Conservation (phyloP, 2,888 invertebrate species). For the Atrina japonica region DNA sequence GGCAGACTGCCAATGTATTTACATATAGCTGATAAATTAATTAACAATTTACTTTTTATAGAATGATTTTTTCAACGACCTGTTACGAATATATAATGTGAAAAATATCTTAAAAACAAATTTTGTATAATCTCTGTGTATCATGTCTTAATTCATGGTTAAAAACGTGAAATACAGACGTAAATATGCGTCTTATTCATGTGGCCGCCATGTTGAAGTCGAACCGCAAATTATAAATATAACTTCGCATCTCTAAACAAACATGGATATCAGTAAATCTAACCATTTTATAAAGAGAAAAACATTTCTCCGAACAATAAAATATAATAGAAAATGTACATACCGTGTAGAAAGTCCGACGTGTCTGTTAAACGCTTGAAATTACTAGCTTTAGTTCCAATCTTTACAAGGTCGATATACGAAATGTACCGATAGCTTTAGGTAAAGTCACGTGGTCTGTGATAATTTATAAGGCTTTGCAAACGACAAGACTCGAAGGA, state of each 20-base stretch:
- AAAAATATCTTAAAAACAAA: conserved; percentile 27
- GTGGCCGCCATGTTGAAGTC: conserved; percentile 40
- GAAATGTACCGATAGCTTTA: conserved; percentile 33
- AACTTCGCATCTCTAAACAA: conserved; percentile 26
- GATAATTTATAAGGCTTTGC: conserved; percentile 41
- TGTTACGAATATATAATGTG: conserved; percentile 24
- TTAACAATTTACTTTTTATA: conserved; percentile 36
- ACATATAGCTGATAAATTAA: conserved; percentile 48
- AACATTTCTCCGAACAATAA: conserved; percentile 15
- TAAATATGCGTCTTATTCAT: conserved; percentile 25
- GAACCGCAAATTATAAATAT: conserved; percentile 19
- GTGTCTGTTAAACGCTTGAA: neutral
- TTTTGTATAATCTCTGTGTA: conserved; percentile 9
- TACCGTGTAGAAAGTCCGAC: neutral
- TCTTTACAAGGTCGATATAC: conserved; percentile 11
- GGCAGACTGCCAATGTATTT: conserved; percentile 43
- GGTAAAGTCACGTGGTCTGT: conserved; percentile 33
- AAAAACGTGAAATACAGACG: conserved; percentile 1
- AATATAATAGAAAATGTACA: conserved; percentile 11
- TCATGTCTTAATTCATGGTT: neutral
- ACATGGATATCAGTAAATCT: conserved; percentile 6
- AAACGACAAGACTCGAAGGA: neutral
- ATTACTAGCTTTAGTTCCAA: conserved; percentile 4
- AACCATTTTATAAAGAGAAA: neutral
- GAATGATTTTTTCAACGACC: conserved; percentile 18